phyloP scores from a whole-genome alignment of 2,113 vertebrate species.

The Sceloporus tristichus region DNA sequence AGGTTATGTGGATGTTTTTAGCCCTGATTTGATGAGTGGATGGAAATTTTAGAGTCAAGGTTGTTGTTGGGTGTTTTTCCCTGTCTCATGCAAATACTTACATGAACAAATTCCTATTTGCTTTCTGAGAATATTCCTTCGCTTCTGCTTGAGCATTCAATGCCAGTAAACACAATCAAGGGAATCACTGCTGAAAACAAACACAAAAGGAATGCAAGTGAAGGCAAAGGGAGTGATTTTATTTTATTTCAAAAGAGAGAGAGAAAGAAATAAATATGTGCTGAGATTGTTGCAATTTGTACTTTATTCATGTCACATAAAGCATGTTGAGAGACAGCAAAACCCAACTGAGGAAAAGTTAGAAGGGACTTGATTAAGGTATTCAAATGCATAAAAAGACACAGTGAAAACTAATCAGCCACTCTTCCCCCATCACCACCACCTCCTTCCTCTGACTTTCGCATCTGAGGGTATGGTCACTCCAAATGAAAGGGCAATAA shows the following conservation, averaged over 20 bases:
- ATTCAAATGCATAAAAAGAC: constrained; percentile 25
- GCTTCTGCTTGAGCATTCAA: background rate
- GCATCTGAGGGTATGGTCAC: constrained; percentile 33
- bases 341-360: background rate
- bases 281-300: constrained; percentile 45
- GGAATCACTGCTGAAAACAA: constrained; percentile 12
- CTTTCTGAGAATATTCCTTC: constrained; percentile 33
- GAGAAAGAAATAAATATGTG: constrained; percentile 18
- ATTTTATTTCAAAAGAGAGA: background rate
- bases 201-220: constrained; percentile 24
- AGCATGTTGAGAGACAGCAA: constrained; percentile 37
- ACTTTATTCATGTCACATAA: constrained; percentile 36
- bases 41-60: constrained; percentile 22
- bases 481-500: constrained; percentile 16
- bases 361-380: constrained; percentile 22
- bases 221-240: constrained; percentile 19
- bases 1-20: constrained; percentile 22
- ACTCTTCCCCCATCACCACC: background rate
- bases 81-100: constrained; percentile 20
- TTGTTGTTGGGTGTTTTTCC: background rate
- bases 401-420: background rate
- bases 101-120: background rate
- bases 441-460: constrained; percentile 16
- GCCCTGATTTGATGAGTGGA: constrained; percentile 18
- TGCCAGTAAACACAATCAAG: constrained; percentile 25